Conservation (phyloP, 2,888 invertebrate genomes). For the Gari tellinella region DNA sequence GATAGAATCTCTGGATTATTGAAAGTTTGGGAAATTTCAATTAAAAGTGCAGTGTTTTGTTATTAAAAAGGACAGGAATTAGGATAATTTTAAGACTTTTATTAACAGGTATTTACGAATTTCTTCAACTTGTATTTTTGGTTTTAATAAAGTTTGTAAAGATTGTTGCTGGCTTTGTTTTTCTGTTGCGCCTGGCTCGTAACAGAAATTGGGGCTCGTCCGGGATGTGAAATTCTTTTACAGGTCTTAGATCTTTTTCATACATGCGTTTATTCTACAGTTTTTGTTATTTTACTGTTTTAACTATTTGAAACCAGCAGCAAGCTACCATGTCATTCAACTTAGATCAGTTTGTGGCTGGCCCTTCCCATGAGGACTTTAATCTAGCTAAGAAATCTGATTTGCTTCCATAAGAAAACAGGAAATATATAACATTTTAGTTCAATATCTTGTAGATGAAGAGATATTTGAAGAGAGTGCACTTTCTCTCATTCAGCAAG, state of each 20-base stretch:
- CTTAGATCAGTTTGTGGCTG: not conserved
- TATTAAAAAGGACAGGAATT: too few relatives aligned
- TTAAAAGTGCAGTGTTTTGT: too few relatives aligned
- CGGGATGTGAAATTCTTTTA: not conserved
- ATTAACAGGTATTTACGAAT: too few relatives aligned
- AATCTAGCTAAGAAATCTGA: not conserved
- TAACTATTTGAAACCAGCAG: not conserved
- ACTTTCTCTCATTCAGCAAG: not conserved
- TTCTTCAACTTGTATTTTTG: too few relatives aligned
- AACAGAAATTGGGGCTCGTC: constrained; percentile 1
- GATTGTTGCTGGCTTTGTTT: too few relatives aligned
- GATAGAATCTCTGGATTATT: too few relatives aligned
- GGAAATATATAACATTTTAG: not conserved
- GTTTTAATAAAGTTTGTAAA: too few relatives aligned
- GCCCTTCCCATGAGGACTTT: not conserved
- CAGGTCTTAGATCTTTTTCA: not conserved
- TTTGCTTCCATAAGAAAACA: not conserved
- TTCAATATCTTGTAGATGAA: not conserved
- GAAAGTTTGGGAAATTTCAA: too few relatives aligned
- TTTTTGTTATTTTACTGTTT: not conserved
- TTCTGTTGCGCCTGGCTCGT: not conserved
- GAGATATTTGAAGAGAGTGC: constrained; percentile 1
- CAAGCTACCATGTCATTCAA: constrained; percentile 2
- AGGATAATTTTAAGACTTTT: too few relatives aligned
- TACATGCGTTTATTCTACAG: not conserved